Conservation (phyloP, 64 coral and sea anemone species). For the Orbicella faveolata region DNA sequence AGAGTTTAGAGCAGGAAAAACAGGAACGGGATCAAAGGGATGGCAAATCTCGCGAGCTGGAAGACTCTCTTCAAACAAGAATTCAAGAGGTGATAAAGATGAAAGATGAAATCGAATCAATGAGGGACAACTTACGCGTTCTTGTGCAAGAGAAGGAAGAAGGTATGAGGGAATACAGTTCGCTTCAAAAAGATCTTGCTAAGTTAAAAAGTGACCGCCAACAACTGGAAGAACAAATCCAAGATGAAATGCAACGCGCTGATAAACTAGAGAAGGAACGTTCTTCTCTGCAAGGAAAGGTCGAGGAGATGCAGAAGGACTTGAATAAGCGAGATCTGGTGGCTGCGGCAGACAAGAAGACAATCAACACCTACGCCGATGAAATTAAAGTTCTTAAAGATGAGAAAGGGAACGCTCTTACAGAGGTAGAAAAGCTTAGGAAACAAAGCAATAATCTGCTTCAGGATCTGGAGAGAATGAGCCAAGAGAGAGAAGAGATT, state of each 20-base stretch:
- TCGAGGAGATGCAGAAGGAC: slow-evolving; percentile 19
- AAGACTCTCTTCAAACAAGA: slow-evolving; percentile 21
- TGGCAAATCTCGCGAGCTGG: neutral
- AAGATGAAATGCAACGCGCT: slow-evolving; percentile 18
- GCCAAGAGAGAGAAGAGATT: neutral
- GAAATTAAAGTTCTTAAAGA: slow-evolving; percentile 35
- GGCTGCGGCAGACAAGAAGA: slow-evolving; percentile 3
- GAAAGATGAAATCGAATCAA: slow-evolving; percentile 39
- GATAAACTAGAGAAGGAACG: slow-evolving; percentile 11
- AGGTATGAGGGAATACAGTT: neutral
- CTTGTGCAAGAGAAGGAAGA: slow-evolving; percentile 7
- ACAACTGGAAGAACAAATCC: neutral
- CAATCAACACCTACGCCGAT: neutral
- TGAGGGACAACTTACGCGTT: neutral
- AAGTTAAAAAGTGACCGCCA: neutral
- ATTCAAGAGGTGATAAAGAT: neutral
- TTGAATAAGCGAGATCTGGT: neutral
- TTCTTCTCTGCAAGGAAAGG: neutral
- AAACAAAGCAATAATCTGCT: slow-evolving; percentile 28
- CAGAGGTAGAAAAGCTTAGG: slow-evolving; percentile 8
- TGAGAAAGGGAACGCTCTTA: neutral
- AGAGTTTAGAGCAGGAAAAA: slow-evolving; percentile 16
- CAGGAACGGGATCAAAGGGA: neutral
- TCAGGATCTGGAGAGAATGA: slow-evolving; percentile 15
- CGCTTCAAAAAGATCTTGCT: neutral